Base-by-base conservation (phyloP, 2,113 vertebrate genomes). In the Trichomycterus rosablanca region DNA sequence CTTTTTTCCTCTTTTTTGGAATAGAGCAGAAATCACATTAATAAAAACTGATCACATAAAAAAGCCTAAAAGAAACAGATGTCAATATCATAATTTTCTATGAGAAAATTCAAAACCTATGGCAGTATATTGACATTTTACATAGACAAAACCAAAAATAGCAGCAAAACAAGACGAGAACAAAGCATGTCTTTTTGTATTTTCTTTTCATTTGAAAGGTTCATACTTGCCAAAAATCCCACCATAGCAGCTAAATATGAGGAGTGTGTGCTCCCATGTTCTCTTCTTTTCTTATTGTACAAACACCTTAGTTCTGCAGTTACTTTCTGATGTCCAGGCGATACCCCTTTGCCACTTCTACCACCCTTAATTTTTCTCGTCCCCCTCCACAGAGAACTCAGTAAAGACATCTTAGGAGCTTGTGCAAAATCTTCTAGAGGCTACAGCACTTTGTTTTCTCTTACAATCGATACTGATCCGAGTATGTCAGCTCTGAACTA, bases 91-190 rank as follows among this genome's bases (percentile, higher is more conserved):
- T 89, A 89, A 86, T 91, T 92, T 92, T 90, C 92, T 97, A 93
- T 88, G 88, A 94, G 92, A 94, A 93, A 93, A 92, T 92, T 89
- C 84, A 90, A 83, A n/a, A 83, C 84, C 86, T 88, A 91, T 90
- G 91, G 92, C 91, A 93, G 87, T 89, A 90, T 87, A 92, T 86
- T 90, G 89, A 95, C 92, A 92, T 88, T 80, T 81, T 90, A 89
- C 79, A 81, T 84, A 83, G 86, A 84, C 83, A 82, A 88, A 89
- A 83, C 81, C 82, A 89, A 85, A 84, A 86, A 90, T 97, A 98
- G 94, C 93, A 98, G 93, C 94, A 97, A 91, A 92, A 94, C 88
- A 90, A 89, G 80, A 90, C 84, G 85, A 92, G 88, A 80, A 87
- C 92, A 87, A 85, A 91, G 91, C 81, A 80, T 82, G 86, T 82